phyloP scores from a whole-genome alignment of 2,113 vertebrate species.

The Chaetodon auriga region DNA sequence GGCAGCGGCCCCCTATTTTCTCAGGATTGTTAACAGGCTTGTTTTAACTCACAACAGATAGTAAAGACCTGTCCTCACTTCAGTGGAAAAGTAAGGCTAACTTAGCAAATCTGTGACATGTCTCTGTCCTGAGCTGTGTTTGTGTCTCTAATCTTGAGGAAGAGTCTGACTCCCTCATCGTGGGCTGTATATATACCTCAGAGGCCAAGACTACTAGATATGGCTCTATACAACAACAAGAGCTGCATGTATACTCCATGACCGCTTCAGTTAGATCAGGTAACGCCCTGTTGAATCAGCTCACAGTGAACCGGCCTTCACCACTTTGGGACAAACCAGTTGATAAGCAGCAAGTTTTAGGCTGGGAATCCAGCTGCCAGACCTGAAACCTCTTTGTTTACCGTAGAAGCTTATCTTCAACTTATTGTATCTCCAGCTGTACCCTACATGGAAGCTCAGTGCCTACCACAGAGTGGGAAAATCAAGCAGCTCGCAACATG shows the following conservation, averaged over 20 bases:
- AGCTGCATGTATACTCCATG: constrained; percentile 20
- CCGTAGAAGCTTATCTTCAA: constrained; percentile 51
- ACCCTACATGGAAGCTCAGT: neutral
- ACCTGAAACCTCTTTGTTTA: constrained; percentile 58
- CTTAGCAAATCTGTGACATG: constrained; percentile 58
- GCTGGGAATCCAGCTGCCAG: constrained; percentile 36
- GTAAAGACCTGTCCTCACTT: constrained; percentile 26
- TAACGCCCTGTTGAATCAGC: constrained; percentile 41
- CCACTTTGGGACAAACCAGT: constrained; percentile 39
- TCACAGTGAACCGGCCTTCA: constrained; percentile 27
- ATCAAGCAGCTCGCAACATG: constrained; percentile 31
- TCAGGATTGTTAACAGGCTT: constrained; percentile 37
- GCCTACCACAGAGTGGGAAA: constrained; percentile 31
- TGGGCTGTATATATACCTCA: constrained; percentile 41
- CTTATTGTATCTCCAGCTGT: constrained; percentile 43
- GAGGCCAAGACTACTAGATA: constrained; percentile 46
- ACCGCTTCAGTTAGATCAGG: constrained; percentile 33
- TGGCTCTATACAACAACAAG: constrained; percentile 39
- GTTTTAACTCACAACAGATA: constrained; percentile 41
- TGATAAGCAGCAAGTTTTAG: constrained; percentile 48
- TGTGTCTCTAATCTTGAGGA: constrained; percentile 71
- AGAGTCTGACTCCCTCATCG: constrained; percentile 55
- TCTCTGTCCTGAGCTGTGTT: constrained; percentile 55
- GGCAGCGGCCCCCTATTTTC: constrained; percentile 38
- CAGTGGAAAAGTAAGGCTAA: constrained; percentile 58